These are phyloP conservation scores for Parnassius smintheus DNA, from an alignment of 2,888 invertebrate genomes.

Conservation along the genomic window DNA sequence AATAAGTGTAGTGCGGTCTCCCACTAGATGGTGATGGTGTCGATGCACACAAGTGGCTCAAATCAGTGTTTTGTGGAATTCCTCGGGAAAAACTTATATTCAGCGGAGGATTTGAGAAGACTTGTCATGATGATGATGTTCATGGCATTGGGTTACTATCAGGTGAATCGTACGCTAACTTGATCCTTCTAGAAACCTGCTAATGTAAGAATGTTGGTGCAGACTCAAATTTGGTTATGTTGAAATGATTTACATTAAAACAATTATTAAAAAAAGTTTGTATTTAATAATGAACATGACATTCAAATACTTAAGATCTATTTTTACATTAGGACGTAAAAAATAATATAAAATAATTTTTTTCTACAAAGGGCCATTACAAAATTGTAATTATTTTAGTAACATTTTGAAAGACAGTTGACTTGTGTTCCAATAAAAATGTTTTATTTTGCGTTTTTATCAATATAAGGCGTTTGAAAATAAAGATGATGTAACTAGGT, in stretches of 20 bases:
- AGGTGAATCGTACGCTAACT: no score
- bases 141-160: no score
- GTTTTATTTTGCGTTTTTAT: background rate
- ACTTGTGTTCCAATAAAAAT: background rate
- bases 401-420: background rate
- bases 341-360: slow-evolving; percentile 2
- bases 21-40: no score
- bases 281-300: slow-evolving; percentile 21
- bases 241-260: slow-evolving; percentile 11
- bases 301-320: slow-evolving; percentile 25
- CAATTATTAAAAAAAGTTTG: slow-evolving; percentile 14
- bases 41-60: no score
- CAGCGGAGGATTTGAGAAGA: no score
- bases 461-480: slow-evolving; percentile 37
- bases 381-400: background rate
- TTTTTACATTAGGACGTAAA: slow-evolving; percentile 22
- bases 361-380: slow-evolving; percentile 1
- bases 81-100: no score
- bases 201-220: no score
- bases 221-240: no score
- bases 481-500: slow-evolving; percentile 52
- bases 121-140: no score
- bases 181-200: no score
- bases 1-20: no score
- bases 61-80: no score